phyloP scores from a whole-genome alignment of 2,113 vertebrate species.

The Burhinus bistriatus region DNA sequence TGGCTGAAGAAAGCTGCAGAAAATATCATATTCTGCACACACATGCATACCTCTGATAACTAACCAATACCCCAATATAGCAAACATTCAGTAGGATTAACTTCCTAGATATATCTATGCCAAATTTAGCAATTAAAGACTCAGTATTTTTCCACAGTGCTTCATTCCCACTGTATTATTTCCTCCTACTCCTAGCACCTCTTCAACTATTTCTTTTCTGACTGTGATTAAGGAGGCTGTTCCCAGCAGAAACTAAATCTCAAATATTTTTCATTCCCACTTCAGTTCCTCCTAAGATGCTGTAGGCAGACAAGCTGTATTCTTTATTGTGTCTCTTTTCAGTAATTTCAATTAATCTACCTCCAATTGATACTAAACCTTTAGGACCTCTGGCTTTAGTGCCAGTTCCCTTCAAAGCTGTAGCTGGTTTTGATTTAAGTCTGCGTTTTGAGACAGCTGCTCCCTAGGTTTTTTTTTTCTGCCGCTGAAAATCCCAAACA shows the following conservation, averaged over 20 bases:
- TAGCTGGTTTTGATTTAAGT: background rate
- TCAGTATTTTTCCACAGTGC: conserved; percentile 1
- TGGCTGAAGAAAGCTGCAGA: background rate
- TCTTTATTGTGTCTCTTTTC: background rate
- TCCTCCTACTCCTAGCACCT: background rate
- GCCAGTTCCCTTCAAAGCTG: background rate
- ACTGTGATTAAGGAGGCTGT: background rate
- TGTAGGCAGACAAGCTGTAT: background rate
- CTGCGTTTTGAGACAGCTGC: conserved; percentile 8
- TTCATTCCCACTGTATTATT: background rate
- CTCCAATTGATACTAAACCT: background rate
- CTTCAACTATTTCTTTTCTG: background rate
- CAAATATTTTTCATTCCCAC: background rate
- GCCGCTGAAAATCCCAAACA: background rate
- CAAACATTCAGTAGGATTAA: conserved; percentile 11
- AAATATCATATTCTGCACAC: background rate
- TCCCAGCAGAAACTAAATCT: background rate
- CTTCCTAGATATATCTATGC: background rate
- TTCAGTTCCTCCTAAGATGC: background rate
- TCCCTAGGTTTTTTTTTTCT: background rate
- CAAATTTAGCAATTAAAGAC: conserved; percentile 10
- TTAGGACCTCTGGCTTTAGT: background rate
- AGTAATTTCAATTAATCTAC: background rate
- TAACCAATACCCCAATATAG: background rate
- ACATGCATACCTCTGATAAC: background rate